Evolutionary conservation across 1,140 invertebrate genomes (phyloP), one percentile per base, ranked within the genome.

Genomic region (Parasteatoda tepidariorum): DNA sequence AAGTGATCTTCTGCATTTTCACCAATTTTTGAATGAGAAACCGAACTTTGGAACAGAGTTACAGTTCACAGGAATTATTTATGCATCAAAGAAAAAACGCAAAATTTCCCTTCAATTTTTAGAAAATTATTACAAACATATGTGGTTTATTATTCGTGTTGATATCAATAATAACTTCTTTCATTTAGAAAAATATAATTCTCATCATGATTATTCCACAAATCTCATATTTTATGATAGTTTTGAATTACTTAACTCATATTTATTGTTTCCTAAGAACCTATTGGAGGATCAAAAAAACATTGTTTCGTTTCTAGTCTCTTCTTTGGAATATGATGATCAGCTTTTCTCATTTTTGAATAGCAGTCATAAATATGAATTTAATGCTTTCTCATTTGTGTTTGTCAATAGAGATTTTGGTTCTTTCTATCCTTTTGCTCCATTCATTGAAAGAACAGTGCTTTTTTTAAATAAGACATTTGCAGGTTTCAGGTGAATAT

Each of bases 151-250:
- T 33, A 15, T 78, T 5, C 74, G 41, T 31, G 34, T 66, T 7
- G 38, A 66, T 78, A 9, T 62, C 2, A 9, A 6, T 11, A 24
- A 22, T 6, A 41, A 75, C 31, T 41, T 57, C 9, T 78, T 78
- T 30, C 24, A 66, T 30, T 7, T 78, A 22, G 74, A 78, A 78
- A 66, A 78, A 62, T 78, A 0, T 54, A n/a, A 11, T 31, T 78
- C 0, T 7, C 9, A 34, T 28, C 11, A 41, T 24, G 3, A 31
- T 5, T 75, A 54, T 11, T 38, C 1, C 61, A 11, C 24, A 11
- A n/a, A 54, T 26, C 30, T 78, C n/a, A 66, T 78, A 48, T 54
- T 78, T n/a, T 78, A 78, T 55, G 62, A 78, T 15, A 55, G 24
- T 54, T 34, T 15, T 24, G 33, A 62, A n/a, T 59, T 73, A 11